phyloP scores from a whole-genome alignment of 2,113 vertebrate species.

The Pseudolaguvia tuberculata region DNA sequence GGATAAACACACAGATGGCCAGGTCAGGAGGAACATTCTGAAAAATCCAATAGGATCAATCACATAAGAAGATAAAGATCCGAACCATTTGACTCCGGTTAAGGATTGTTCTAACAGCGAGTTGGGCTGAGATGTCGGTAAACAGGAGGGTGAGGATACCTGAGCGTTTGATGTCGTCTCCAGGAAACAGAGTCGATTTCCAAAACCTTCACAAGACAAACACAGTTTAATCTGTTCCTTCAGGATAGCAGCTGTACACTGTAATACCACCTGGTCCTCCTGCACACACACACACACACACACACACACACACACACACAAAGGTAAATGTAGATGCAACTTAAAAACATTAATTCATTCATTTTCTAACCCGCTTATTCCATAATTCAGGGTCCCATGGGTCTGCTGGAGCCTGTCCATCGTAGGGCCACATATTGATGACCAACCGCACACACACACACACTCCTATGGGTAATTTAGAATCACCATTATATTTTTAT shows the following conservation, averaged over 20 bases:
- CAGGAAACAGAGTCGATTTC: slow-evolving; percentile 85
- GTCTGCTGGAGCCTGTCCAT: too few species aligned
- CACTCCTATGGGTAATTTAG: too few species aligned
- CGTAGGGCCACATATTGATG: too few species aligned
- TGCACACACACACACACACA: slow-evolving; percentile 45
- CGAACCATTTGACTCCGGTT: too few species aligned
- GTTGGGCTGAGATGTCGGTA: too few species aligned
- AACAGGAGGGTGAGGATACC: slow-evolving; percentile 57
- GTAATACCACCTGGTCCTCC: slow-evolving; percentile 84
- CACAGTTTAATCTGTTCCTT: slow-evolving; percentile 90
- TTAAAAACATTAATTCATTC: too few species aligned
- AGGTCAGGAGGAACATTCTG: slow-evolving; percentile 88
- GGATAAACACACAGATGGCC: slow-evolving; percentile 83
- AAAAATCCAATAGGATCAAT: slow-evolving; percentile 18
- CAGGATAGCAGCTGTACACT: slow-evolving; percentile 81
- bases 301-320: slow-evolving; percentile 20
- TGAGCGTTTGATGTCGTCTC: slow-evolving; percentile 88
- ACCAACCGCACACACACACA: too few species aligned
- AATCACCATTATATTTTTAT: too few species aligned
- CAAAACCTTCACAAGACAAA: slow-evolving; percentile 85
- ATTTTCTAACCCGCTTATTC: too few species aligned
- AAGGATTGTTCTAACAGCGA: too few species aligned
- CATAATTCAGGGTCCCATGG: too few species aligned
- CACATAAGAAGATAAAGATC: neutral
- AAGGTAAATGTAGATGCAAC: too few species aligned